Evolutionary conservation across 1,140 invertebrate species (phyloP).

Genomic region (Episyrphus balteatus): DNA sequence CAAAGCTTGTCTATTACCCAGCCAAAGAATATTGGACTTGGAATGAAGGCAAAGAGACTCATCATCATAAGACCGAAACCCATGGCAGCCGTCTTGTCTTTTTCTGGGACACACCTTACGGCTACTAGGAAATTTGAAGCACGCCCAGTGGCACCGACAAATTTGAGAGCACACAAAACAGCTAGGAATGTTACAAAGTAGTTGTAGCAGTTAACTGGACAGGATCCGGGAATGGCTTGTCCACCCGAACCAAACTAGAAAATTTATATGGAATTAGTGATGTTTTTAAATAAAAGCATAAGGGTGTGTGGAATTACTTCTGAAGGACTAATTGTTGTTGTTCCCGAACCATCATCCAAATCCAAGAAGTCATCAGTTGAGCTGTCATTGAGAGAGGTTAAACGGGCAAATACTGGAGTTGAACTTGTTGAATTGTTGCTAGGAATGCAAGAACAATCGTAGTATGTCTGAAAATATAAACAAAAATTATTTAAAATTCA

Average conservation of each 20-base stretch:
- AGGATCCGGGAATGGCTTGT: conserved; percentile 47
- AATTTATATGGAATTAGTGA: too few species aligned
- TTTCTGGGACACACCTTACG: conserved; percentile 57
- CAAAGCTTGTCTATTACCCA: conserved; percentile 58
- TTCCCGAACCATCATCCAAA: neutral
- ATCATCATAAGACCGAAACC: conserved; percentile 53
- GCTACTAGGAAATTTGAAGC: conserved; percentile 57
- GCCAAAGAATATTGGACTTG: conserved; percentile 61
- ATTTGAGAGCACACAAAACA: conserved; percentile 55
- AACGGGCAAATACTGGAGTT: conserved; percentile 13
- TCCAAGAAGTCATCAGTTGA: neutral
- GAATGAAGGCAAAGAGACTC: conserved; percentile 58
- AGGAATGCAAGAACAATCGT: conserved; percentile 46
- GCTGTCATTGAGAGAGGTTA: conserved; percentile 10
- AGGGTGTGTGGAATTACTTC: too few species aligned
- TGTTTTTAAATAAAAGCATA: too few species aligned
- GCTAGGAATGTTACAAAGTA: conserved; percentile 55
- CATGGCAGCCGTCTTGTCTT: conserved; percentile 60
- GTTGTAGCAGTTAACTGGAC: conserved; percentile 51
- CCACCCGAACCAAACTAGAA: conserved; percentile 27
- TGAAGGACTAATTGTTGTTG: neutral
- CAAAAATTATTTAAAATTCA: too few species aligned
- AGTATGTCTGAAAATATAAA: conserved; percentile 34
- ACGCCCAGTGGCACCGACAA: conserved; percentile 53
- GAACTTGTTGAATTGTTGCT: conserved; percentile 6